A percentile compares a stretch with the other conserved stretches of the same genome.
phyloP scores from a whole-genome alignment of 2,113 vertebrate species.

The Bungarus multicinctus region DNA sequence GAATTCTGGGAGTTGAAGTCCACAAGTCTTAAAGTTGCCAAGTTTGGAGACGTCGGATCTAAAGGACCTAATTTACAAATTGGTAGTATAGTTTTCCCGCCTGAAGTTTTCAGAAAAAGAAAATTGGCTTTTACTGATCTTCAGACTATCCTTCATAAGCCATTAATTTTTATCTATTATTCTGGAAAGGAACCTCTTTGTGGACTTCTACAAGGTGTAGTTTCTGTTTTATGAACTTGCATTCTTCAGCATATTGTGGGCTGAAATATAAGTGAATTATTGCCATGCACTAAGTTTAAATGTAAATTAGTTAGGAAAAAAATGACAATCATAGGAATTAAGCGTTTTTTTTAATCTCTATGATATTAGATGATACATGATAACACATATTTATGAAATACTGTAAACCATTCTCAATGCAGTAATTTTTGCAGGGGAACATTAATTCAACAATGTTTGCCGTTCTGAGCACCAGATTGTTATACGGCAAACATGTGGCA shows the following conservation, averaged over 20 bases:
- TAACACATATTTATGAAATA: conserved; percentile 31
- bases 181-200: rapidly evolving
- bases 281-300: neutral
- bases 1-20: too few relatives aligned
- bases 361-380: too few relatives aligned
- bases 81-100: neutral
- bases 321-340: rapidly evolving
- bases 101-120: neutral
- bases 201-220: neutral
- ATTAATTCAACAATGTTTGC: rapidly evolving
- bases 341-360: conserved; percentile 7
- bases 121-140: neutral
- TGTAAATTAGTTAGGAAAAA: conserved; percentile 24
- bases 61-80: neutral
- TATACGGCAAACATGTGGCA: neutral
- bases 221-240: neutral
- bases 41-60: too few relatives aligned
- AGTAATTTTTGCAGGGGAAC: neutral
- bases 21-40: too few relatives aligned
- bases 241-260: neutral
- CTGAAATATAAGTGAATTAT: rapidly evolving
- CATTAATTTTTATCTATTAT: neutral
- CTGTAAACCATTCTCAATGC: neutral
- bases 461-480: neutral
- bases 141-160: neutral